Evolutionary conservation across 2,888 invertebrate genomes (phyloP).

Genomic region (Yponomeuta malinellus): DNA sequence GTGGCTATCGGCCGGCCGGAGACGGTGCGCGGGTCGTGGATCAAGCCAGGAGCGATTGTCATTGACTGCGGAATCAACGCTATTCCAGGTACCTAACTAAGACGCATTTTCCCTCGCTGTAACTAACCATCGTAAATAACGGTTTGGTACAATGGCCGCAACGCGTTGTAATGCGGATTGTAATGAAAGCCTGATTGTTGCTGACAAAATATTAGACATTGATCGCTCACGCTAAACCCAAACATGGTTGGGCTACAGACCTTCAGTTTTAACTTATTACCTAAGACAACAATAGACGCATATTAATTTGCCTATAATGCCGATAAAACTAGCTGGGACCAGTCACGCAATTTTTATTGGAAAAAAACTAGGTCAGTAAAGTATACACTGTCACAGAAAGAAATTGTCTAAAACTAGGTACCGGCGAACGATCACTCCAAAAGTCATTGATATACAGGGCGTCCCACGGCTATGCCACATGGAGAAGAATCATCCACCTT

Average conservation of each 20-base stretch:
- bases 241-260: background rate
- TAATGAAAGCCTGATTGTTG: background rate
- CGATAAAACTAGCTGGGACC: too few relatives aligned
- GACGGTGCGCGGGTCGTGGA: slow-evolving; percentile 95
- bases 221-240: background rate
- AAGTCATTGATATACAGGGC: too few relatives aligned
- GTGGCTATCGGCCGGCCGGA: slow-evolving; percentile 94
- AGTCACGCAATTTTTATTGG: too few relatives aligned
- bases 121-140: background rate
- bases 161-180: background rate
- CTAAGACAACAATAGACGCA: background rate
- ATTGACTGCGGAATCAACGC: slow-evolving; percentile 99
- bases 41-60: slow-evolving; percentile 98
- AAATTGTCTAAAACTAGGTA: too few relatives aligned
- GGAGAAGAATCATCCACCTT: too few relatives aligned
- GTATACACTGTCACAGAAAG: too few relatives aligned
- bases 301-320: background rate
- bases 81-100: slow-evolving; percentile 82
- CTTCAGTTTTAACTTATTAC: background rate
- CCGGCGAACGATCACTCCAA: too few relatives aligned
- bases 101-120: slow-evolving; percentile 1
- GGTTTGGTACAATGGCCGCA: background rate
- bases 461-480: too few relatives aligned
- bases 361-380: too few relatives aligned
- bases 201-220: background rate